Base-by-base conservation (phyloP, 1,140 invertebrate species). In the Heterodera schachtii region DNA sequence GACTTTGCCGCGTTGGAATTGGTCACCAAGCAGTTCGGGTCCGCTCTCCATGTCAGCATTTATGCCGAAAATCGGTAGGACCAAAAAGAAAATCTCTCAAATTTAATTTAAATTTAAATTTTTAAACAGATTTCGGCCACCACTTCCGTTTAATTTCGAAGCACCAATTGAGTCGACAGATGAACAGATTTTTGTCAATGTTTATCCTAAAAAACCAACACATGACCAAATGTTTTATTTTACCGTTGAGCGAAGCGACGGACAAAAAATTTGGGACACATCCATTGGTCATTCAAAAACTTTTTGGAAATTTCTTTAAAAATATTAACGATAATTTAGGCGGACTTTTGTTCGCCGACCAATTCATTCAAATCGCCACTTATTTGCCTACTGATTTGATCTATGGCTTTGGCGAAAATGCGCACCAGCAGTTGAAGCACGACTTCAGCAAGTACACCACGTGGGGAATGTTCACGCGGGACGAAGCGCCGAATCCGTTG, bases 381-480 rank as follows among this genome's bases (percentile, higher is more conserved):
- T 87, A 92, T 46, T 88, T 96, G n/a, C 93, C 94, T 0, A 93
- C 94, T 0, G 83, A 85, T 19, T 93, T 94, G 83, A 92, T 96
- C 83, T 97, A 95, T 90, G 95, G 95, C 4, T 91, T 96, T 81
- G 95, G 95, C 16, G 92, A 93, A 93, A 94, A 91, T 93, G 93
- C 88, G 69, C 88, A 89, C 84, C 87, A 89, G 67, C 80, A 41
- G 21, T 60, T 89, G 41, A 87, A 87, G 73, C 88, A 91, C 76
- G 85, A 87, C 64, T 88, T 91, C 44, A 86, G 85, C 49, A 87
- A 89, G 66, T 91, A 90, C 76, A 82, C 77, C 52, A 90, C 87
- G 0, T 90, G 85, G 84, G 88, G 88, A 41, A 90, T 92, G 88
- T 92, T 92, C 81, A 84, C 91, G 11, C 83, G 91, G 52, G 92